Conservation (phyloP, 2,888 invertebrate species). For the Nomada goodeniana region DNA sequence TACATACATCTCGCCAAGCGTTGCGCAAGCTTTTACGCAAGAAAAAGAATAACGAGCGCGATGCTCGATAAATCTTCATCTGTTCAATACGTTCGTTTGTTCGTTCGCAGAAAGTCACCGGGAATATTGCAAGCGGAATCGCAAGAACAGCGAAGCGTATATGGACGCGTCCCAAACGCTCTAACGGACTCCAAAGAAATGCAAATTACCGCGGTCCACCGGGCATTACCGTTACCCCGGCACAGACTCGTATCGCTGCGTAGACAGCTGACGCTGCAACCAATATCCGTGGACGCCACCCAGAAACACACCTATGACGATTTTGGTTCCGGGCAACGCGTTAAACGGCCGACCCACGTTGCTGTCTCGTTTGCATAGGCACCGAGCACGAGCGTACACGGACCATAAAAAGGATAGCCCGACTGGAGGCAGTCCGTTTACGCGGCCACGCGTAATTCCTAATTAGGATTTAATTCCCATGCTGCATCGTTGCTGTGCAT, state of each 20-base stretch:
- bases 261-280: conserved; percentile 39
- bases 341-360: conserved; percentile 14
- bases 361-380: conserved; percentile 36
- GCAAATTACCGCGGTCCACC: conserved; percentile 36
- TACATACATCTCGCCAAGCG: conserved; percentile 10
- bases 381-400: not conserved
- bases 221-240: conserved; percentile 59
- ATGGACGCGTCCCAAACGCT: not conserved
- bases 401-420: not conserved
- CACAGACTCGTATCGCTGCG: conserved; percentile 30
- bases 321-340: conserved; percentile 24
- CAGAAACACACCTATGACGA: conserved; percentile 18
- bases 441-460: conserved; percentile 2
- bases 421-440: not conserved
- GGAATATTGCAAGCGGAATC: not conserved
- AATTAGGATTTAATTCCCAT: conserved; percentile 38
- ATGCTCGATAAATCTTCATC: not conserved
- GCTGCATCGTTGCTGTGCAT: not conserved
- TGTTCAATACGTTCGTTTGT: not conserved
- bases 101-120: not conserved
- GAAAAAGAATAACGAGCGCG: not conserved
- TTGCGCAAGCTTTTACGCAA: conserved; percentile 1
- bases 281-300: conserved; percentile 18
- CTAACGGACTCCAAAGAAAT: conserved; percentile 27
- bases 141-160: not conserved